Conservation (phyloP, 2,888 invertebrate species). For the Thymelicus lineola region DNA sequence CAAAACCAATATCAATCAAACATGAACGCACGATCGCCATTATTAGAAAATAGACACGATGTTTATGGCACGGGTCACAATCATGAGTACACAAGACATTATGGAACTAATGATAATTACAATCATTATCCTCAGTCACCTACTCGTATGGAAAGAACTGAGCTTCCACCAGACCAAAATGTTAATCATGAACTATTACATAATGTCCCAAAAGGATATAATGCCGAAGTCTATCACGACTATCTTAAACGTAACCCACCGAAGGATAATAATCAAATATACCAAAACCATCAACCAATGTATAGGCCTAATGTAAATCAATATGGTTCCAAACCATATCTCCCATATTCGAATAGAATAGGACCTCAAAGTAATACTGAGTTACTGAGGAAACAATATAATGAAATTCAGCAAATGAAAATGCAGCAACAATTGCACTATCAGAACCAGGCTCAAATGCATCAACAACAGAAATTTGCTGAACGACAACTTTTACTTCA, state of each 20-base stretch:
- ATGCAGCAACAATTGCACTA: slow-evolving; percentile 87
- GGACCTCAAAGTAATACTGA: slow-evolving; percentile 86
- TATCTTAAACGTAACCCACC: slow-evolving; percentile 84
- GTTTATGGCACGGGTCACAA: slow-evolving; percentile 84
- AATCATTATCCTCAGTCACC: slow-evolving; percentile 83
- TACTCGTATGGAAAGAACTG: slow-evolving; percentile 72
- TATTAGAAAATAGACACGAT: slow-evolving; percentile 84
- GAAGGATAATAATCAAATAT: slow-evolving; percentile 84
- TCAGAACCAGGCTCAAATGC: slow-evolving; percentile 86
- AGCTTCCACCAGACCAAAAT: slow-evolving; percentile 74
- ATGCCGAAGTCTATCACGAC: slow-evolving; percentile 85
- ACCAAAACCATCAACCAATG: slow-evolving; percentile 82
- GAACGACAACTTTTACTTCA: slow-evolving; percentile 86
- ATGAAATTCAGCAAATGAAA: slow-evolving; percentile 87
- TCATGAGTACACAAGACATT: slow-evolving; percentile 82
- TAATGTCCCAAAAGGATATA: slow-evolving; percentile 82
- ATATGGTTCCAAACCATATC: slow-evolving; percentile 79
- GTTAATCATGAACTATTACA: slow-evolving; percentile 77
- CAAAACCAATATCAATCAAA: slow-evolving; percentile 79
- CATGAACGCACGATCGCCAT: slow-evolving; percentile 78
- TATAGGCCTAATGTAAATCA: slow-evolving; percentile 79
- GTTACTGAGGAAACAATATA: slow-evolving; percentile 85
- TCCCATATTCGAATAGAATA: slow-evolving; percentile 80
- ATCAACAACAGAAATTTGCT: slow-evolving; percentile 87
- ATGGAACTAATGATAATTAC: slow-evolving; percentile 84